These are phyloP conservation scores for Podarcis siculus DNA, from an alignment of 2,797 vertebrate genomes.

Conservation along the genomic window DNA sequence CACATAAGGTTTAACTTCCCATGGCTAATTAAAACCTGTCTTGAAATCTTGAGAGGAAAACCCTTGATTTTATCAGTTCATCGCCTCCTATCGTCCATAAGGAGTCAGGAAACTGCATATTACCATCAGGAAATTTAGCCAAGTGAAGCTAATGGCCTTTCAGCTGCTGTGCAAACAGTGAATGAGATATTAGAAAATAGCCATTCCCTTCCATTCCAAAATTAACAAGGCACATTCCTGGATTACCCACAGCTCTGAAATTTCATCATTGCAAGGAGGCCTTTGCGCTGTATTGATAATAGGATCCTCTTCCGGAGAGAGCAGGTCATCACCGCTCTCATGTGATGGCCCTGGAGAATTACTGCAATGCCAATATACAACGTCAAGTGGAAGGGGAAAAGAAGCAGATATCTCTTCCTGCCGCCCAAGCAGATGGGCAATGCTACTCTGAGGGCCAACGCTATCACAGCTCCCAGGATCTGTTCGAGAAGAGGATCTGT, in stretches of 20 bases:
- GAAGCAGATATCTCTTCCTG: neutral
- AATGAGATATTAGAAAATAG: neutral
- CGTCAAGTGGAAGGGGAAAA: neutral
- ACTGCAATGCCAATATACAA: neutral
- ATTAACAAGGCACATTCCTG: slow-evolving; percentile 8
- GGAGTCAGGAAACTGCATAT: neutral
- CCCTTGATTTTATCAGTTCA: neutral
- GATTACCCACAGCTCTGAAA: neutral
- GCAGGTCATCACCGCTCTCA: neutral
- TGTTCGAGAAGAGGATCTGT: neutral
- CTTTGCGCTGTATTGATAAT: neutral
- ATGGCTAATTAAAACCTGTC: slow-evolving; percentile 9
- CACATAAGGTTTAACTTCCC: slow-evolving; percentile 40
- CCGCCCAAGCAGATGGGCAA: neutral
- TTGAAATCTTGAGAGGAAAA: slow-evolving; percentile 33
- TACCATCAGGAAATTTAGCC: neutral
- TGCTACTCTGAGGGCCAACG: neutral
- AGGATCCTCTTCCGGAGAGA: neutral
- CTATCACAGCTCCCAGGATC: neutral
- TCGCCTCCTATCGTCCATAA: neutral
- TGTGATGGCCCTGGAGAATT: neutral
- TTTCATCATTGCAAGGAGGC: neutral
- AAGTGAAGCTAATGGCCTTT: slow-evolving; percentile 15
- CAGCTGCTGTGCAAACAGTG: slow-evolving; percentile 29
- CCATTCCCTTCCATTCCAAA: neutral